Percentiles rank a stretch among this genome's conserved stretches.
Evolutionary conservation across 2,888 invertebrate species (phyloP).

Genomic region (Cheilosia variabilis): DNA sequence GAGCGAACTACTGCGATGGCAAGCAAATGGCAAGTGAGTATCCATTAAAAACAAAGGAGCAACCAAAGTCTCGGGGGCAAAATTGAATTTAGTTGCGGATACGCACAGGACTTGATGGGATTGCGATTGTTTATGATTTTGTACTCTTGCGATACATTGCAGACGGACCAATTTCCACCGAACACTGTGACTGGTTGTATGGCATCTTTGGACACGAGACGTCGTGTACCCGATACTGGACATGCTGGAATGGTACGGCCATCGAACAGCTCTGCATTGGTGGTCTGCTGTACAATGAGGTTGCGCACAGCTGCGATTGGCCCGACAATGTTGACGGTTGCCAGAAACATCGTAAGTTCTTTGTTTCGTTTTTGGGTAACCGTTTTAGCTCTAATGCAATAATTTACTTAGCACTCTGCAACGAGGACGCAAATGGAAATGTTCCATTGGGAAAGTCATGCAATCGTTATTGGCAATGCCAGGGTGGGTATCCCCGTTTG

Average conservation of each 20-base stretch:
- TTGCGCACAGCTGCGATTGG: constrained; percentile 96
- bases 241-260: constrained; percentile 97
- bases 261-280: constrained; percentile 96
- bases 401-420: constrained; percentile 89
- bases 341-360: constrained; percentile 94
- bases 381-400: constrained; percentile 21
- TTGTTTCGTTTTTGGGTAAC: constrained; percentile 25
- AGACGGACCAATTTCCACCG: constrained; percentile 93
- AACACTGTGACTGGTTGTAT: constrained; percentile 96
- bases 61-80: constrained; percentile 1
- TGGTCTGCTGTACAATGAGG: constrained; percentile 94
- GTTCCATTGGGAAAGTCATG: constrained; percentile 96
- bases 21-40: constrained; percentile 90
- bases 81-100: constrained; percentile 65
- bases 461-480: constrained; percentile 97
- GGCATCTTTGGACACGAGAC: constrained; percentile 97
- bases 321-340: constrained; percentile 96
- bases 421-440: constrained; percentile 95
- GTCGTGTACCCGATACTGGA: constrained; percentile 96
- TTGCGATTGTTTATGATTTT: constrained; percentile 67
- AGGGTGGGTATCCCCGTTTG: constrained; percentile 95
- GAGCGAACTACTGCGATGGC: constrained; percentile 93
- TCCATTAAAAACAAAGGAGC: not conserved
- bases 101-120: constrained; percentile 21
- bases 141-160: constrained; percentile 73